Percentiles rank a stretch among this genome's conserved stretches.
phyloP scores from a whole-genome alignment of 2,797 vertebrate genomes.

The Discoglossus pictus region DNA sequence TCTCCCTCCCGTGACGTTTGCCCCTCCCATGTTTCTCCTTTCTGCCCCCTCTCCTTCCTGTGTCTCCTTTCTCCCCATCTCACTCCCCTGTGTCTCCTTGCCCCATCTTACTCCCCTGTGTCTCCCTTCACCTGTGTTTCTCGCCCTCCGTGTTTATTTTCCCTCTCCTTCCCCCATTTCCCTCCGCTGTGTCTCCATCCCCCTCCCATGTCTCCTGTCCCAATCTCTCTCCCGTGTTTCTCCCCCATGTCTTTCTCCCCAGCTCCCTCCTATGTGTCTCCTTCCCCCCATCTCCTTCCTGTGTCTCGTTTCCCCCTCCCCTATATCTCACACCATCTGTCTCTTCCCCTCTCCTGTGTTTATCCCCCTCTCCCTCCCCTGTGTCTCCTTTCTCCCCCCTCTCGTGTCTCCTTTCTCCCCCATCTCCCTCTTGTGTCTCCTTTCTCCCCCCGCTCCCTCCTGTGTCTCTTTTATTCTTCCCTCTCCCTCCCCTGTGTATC shows the following conservation, averaged over 20 bases:
- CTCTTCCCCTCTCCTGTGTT: neutral
- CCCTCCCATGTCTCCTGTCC: accelerated
- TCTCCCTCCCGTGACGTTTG: neutral
- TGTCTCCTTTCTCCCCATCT: neutral
- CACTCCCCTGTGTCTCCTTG: neutral
- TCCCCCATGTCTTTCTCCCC: neutral
- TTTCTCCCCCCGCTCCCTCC: neutral
- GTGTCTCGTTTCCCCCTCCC: neutral
- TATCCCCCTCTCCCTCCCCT: neutral
- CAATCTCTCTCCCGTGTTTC: neutral
- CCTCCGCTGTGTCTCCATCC: neutral
- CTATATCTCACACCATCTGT: neutral
- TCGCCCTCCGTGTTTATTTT: neutral
- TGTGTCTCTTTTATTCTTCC: neutral
- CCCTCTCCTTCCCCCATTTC: neutral
- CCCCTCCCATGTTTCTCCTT: neutral
- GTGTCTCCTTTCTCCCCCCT: neutral
- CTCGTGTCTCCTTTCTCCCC: neutral
- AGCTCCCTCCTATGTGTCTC: neutral
- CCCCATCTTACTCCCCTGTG: neutral
- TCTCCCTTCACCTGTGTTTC: neutral
- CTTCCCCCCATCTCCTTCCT: neutral
- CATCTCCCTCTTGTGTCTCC: neutral
- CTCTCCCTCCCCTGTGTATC: neutral
- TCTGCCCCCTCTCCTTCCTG: neutral